phyloP scores from a whole-genome alignment of 2,113 vertebrate genomes.

The Lontra canadensis region DNA sequence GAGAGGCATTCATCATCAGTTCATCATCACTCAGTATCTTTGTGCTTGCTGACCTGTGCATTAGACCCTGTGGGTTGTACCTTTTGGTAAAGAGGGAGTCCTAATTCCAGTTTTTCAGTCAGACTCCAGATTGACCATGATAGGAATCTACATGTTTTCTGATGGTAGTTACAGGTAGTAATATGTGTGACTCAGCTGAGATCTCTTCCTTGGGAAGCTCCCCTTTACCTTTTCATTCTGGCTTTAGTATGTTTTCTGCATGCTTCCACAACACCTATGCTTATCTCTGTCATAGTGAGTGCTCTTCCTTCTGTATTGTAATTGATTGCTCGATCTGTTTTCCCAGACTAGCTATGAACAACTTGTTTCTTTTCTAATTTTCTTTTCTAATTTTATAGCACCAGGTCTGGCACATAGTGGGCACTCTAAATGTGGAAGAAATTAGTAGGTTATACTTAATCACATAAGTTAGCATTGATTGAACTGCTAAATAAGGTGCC shows the following conservation, averaged over 20 bases:
- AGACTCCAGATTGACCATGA: background rate
- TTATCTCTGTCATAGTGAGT: background rate
- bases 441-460: background rate
- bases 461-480: background rate
- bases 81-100: slow-evolving; percentile 32
- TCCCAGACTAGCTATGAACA: background rate
- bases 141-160: background rate
- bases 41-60: background rate
- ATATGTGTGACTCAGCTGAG: background rate
- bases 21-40: background rate
- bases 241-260: background rate
- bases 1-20: background rate
- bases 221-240: background rate
- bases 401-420: background rate
- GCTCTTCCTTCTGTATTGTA: background rate
- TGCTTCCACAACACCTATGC: background rate
- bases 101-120: background rate
- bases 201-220: background rate
- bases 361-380: background rate
- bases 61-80: background rate
- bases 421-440: slow-evolving; percentile 12
- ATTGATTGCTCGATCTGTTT: background rate
- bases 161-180: background rate
- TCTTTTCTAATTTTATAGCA: background rate
- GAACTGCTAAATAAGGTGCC: background rate